These are phyloP conservation scores for Rhinoderma darwinii DNA, from an alignment of 2,113 vertebrate genomes.

Conservation along the genomic window DNA sequence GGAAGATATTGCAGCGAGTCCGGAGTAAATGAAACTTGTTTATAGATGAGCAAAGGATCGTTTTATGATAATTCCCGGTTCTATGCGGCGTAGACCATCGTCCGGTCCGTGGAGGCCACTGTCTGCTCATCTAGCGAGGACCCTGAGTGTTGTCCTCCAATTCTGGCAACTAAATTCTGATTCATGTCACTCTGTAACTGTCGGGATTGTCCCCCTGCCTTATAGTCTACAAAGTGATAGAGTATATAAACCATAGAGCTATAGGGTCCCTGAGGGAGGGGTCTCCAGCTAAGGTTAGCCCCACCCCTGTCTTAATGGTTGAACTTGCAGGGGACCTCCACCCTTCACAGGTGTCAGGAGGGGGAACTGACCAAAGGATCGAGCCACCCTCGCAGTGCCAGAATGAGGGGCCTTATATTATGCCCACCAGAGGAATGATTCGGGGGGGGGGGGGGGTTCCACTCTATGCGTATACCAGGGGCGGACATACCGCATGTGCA, in stretches of 20 bases:
- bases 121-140: neutral
- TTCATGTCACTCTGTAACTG: neutral
- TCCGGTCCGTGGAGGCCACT: neutral
- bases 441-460: too few species aligned
- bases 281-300: too few species aligned
- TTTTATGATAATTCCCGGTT: neutral
- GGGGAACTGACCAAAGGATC: neutral
- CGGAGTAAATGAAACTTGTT: neutral
- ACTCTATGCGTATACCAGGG: too few species aligned
- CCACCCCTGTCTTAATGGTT: too few species aligned
- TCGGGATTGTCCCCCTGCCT: neutral
- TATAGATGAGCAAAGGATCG: neutral
- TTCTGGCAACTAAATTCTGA: neutral
- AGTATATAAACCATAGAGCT: too few species aligned
- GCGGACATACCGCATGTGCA: too few species aligned
- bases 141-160: neutral
- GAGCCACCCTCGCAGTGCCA: too few species aligned
- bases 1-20: neutral
- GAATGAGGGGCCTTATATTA: too few species aligned
- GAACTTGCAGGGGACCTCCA: too few species aligned
- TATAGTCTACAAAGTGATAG: neutral
- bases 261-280: too few species aligned
- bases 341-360: neutral
- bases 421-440: too few species aligned
- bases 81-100: neutral